Evolutionary conservation across 1,140 invertebrate species (phyloP).

Genomic region (Apocrypta bakeri): DNA sequence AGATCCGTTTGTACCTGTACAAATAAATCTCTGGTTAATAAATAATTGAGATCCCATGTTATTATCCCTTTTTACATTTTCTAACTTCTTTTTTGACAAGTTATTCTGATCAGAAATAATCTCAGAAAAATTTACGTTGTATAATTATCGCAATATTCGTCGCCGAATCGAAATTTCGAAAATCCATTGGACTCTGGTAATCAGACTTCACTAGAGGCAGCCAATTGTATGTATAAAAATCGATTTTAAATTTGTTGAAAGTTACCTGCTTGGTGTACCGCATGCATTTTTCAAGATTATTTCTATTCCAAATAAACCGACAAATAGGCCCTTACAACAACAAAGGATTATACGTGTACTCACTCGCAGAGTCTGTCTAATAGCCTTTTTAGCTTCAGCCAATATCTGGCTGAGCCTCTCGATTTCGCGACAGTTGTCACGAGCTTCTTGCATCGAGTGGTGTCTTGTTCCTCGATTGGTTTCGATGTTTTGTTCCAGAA

Average conservation of each 20-base stretch:
- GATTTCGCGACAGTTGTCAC: constrained; percentile 74
- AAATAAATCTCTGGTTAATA: not conserved
- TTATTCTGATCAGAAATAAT: too few relatives aligned
- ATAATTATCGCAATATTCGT: too few relatives aligned
- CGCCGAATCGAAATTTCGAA: too few relatives aligned
- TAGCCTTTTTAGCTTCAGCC: constrained; percentile 76
- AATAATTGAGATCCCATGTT: not conserved
- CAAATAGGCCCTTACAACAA: not conserved
- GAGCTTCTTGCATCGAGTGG: constrained; percentile 70
- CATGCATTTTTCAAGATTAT: not conserved
- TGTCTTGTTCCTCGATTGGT: constrained; percentile 72
- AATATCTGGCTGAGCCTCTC: constrained; percentile 75
- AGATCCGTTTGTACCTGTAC: constrained; percentile 13
- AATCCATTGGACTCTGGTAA: too few relatives aligned
- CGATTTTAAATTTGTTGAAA: too few relatives aligned
- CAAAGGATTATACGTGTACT: too few relatives aligned
- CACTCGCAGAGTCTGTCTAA: constrained; percentile 76
- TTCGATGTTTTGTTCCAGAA: constrained; percentile 78
- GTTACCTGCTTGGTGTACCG: too few relatives aligned
- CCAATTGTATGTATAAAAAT: too few relatives aligned
- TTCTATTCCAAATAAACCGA: not conserved
- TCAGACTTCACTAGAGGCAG: too few relatives aligned
- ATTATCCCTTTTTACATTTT: too few relatives aligned
- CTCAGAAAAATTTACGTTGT: too few relatives aligned
- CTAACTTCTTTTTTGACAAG: too few relatives aligned